Evolutionary conservation across 2,113 vertebrate species (phyloP), one percentile per base, ranked within the genome.

Genomic region (Alaudala cheleensis): DNA sequence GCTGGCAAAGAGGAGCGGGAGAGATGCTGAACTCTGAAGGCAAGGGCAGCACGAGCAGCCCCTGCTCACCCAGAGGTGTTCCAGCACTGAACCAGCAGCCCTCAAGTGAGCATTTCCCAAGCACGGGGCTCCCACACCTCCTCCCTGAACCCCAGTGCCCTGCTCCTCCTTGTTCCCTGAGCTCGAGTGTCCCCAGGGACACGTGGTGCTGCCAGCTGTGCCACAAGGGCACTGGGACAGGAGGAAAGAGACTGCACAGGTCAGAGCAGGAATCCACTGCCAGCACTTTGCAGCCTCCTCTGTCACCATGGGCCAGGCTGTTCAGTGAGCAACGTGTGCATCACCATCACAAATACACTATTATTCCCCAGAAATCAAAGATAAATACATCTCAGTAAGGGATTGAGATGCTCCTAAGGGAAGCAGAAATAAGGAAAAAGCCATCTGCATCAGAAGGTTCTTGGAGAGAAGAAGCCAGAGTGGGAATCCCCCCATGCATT

Each of bases 291-390:
- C 79, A 62, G 44, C 40, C 50, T 39, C n/a, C 10, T 77, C 74
- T 3, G 0, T 34, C 57, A 6, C 33, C 8, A 5, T 5, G 17
- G 24, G 15, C 51, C 25, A 8, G 64, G 22, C 42, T 31, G 53
- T 12, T 51, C 40, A 31, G 42, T 0, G 0, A 64, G 51, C 19
- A 47, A 19, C 0, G 4, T 2, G 12, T 31, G 40, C 26, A 49
- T 58, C 60, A 6, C 29, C 45, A 11, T 40, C 72, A 42, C 28
- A 71, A 86, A 82, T 1, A 47, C 5, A 1, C 0, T 3, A 1
- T 29, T 81, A 58, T 91, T 24, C 53, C 57, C 71, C 3, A 1
- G 86, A 71, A 89, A 89, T 80, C 29, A 66, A 82, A 91, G 77
- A 60, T 19, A 74, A 58, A 54, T 57, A 20, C 13, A 22, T 44